Conservation (phyloP, 2,888 invertebrate species). For the Athripsodes cinereus region DNA sequence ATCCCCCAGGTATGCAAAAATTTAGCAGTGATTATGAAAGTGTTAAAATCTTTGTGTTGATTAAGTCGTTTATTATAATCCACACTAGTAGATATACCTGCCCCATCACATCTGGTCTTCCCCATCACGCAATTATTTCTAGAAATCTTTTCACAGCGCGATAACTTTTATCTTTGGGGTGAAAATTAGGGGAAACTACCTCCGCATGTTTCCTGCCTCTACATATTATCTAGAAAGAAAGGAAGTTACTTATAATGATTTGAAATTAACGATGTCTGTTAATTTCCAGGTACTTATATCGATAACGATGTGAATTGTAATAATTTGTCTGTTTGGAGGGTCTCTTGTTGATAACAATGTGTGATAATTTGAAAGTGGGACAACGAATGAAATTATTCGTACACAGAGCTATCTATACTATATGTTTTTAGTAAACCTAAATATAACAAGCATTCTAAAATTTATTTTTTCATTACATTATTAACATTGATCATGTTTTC, state of each 20-base stretch:
- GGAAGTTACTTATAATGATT: constrained; percentile 12
- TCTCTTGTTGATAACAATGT: too few relatives aligned
- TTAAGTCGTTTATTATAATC: constrained; percentile 20
- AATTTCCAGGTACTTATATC: constrained; percentile 5
- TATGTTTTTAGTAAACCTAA: too few relatives aligned
- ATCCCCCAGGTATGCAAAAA: neutral
- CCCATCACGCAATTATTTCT: constrained; percentile 16
- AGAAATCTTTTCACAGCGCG: constrained; percentile 16
- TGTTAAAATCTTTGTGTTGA: constrained; percentile 7
- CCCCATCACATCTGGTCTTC: constrained; percentile 8
- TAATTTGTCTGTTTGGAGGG: too few relatives aligned
- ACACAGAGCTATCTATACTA: too few relatives aligned
- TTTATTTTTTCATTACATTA: too few relatives aligned
- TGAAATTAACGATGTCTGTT: constrained; percentile 15
- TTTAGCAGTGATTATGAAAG: neutral
- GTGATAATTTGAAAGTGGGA: too few relatives aligned
- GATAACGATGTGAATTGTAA: neutral
- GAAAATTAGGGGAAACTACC: constrained; percentile 11
- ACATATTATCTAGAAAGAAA: neutral
- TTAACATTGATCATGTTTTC: too few relatives aligned
- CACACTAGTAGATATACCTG: too few relatives aligned
- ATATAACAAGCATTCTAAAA: too few relatives aligned
- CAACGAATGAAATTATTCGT: too few relatives aligned
- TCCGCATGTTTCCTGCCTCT: neutral
- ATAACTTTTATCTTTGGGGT: constrained; percentile 13